A percentile compares a stretch with the other conserved stretches of the same genome.
Conservation (phyloP, 2,888 invertebrate species). For the Euclidia mi region DNA sequence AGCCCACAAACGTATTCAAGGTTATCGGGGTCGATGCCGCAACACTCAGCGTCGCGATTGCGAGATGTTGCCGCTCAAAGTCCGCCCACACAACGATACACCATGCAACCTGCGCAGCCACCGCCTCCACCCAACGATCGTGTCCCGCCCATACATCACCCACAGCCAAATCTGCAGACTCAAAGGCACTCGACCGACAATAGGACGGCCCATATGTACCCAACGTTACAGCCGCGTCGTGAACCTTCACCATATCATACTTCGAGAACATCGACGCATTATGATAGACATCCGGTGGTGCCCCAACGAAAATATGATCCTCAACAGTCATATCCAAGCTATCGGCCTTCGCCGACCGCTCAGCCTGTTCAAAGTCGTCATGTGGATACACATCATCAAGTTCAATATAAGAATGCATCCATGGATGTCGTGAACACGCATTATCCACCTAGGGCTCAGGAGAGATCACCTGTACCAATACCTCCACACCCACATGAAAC, state of each 20-base stretch:
- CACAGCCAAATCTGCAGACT: slow-evolving; percentile 68
- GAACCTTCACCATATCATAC: slow-evolving; percentile 74
- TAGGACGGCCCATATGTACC: slow-evolving; percentile 73
- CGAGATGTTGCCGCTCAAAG: slow-evolving; percentile 76
- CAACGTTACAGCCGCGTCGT: slow-evolving; percentile 73
- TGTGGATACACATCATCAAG: slow-evolving; percentile 75
- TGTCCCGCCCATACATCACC: slow-evolving; percentile 86
- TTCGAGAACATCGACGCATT: slow-evolving; percentile 70
- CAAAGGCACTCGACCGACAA: slow-evolving; percentile 72
- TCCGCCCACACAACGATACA: slow-evolving; percentile 77
- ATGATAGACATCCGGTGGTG: slow-evolving; percentile 76
- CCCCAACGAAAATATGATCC: slow-evolving; percentile 83
- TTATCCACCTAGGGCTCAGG: slow-evolving; percentile 73
- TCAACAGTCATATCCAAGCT: slow-evolving; percentile 84
- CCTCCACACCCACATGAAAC: slow-evolving; percentile 73
- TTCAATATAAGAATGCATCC: slow-evolving; percentile 75
- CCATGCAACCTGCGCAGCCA: slow-evolving; percentile 72
- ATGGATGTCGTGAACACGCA: slow-evolving; percentile 73
- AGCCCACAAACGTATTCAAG: slow-evolving; percentile 83
- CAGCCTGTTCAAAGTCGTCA: slow-evolving; percentile 77
- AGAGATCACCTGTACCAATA: slow-evolving; percentile 73
- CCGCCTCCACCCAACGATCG: slow-evolving; percentile 84
- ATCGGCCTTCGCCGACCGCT: slow-evolving; percentile 73
- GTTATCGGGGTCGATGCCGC: slow-evolving; percentile 78
- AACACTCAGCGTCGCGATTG: slow-evolving; percentile 74